A percentile compares a stretch with the other conserved stretches of the same genome.
These are phyloP conservation scores for Mesoligia furuncula DNA, from an alignment of 2,888 invertebrate genomes.

Conservation along the genomic window DNA sequence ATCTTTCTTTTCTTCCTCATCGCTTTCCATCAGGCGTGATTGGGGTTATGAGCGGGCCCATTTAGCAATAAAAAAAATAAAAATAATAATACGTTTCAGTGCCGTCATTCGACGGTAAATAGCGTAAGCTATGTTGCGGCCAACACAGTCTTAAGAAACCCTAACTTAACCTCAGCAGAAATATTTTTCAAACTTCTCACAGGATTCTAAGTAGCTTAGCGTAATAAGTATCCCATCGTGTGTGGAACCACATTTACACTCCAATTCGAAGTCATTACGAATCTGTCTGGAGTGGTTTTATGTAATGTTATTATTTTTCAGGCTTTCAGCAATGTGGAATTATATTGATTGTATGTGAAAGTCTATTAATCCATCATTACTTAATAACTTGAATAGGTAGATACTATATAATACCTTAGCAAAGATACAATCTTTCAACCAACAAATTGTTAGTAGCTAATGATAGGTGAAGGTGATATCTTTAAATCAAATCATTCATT, in stretches of 20 bases:
- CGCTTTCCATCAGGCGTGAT: too few relatives aligned
- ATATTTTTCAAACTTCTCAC: background rate
- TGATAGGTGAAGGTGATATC: slow-evolving; percentile 24
- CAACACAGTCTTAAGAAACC: background rate
- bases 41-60: too few relatives aligned
- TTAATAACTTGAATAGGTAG: slow-evolving; percentile 13
- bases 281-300: background rate
- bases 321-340: background rate
- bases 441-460: slow-evolving; percentile 8
- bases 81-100: background rate
- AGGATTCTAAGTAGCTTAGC: background rate
- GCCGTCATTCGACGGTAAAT: background rate
- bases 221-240: too few relatives aligned
- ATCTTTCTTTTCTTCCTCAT: too few relatives aligned
- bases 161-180: background rate
- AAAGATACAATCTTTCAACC: slow-evolving; percentile 28
- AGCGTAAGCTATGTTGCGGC: background rate
- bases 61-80: too few relatives aligned
- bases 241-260: too few relatives aligned
- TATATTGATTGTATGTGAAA: background rate
- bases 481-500: slow-evolving; percentile 27
- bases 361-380: slow-evolving; percentile 20
- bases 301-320: background rate
- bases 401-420: slow-evolving; percentile 17
- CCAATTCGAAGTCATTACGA: background rate